Conservation (phyloP, 2,113 vertebrate genomes). For the Sylvilagus bachmani region DNA sequence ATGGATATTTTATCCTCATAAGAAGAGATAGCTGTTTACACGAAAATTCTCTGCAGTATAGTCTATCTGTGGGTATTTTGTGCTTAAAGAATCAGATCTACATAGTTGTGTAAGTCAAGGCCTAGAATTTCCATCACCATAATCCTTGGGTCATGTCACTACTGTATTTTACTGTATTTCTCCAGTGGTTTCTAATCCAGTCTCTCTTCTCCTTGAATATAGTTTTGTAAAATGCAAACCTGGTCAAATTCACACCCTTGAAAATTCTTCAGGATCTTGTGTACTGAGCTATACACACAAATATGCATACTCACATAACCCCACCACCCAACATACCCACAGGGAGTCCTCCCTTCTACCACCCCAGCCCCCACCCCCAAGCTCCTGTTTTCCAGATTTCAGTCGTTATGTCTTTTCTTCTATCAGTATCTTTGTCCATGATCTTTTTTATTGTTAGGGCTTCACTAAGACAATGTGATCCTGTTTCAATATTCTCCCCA, state of each 20-base stretch:
- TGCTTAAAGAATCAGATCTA: neutral
- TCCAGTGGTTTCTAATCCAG: neutral
- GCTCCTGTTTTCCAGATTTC: neutral
- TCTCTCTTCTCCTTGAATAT: neutral
- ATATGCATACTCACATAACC: neutral
- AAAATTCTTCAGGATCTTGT: constrained; percentile 15
- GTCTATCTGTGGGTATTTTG: neutral
- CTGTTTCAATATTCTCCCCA: neutral
- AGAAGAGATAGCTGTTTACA: neutral
- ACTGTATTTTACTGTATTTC: neutral
- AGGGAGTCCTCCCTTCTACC: neutral
- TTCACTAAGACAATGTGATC: neutral
- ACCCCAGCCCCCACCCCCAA: neutral
- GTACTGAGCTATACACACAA: neutral
- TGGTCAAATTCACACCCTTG: neutral
- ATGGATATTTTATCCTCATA: neutral
- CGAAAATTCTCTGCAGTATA: constrained; percentile 24
- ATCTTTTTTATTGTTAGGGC: neutral
- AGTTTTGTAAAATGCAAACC: constrained; percentile 28
- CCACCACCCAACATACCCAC: neutral
- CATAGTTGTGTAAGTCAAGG: neutral
- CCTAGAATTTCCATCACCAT: constrained; percentile 39
- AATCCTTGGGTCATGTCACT: neutral
- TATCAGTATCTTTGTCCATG: neutral
- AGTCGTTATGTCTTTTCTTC: neutral